A percentile compares a stretch with the other conserved stretches of the same genome.
Conservation (phyloP, 1,140 invertebrate species). For the Aricia agestis region DNA sequence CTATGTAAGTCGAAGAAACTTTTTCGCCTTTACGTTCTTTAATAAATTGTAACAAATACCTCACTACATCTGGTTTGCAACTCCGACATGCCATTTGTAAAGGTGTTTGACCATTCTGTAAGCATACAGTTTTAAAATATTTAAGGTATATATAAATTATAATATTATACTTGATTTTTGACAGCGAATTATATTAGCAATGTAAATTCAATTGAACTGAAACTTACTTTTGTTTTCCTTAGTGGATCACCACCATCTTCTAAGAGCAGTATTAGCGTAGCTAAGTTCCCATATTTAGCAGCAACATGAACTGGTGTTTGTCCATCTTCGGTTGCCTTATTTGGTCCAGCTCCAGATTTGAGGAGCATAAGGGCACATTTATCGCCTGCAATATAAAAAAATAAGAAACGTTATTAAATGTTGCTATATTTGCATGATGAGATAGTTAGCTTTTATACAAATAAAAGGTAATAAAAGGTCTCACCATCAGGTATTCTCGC, state of each 20-base stretch:
- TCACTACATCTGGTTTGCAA: constrained; percentile 90
- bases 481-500: constrained; percentile 91
- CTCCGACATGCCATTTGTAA: constrained; percentile 92
- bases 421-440: not conserved
- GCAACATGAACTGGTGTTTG: constrained; percentile 96
- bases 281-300: constrained; percentile 90
- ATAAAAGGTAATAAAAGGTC: no score
- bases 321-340: constrained; percentile 93
- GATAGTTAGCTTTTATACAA: no score
- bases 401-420: not conserved
- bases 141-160: not conserved
- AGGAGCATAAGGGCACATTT: constrained; percentile 97
- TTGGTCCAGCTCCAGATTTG: constrained; percentile 97
- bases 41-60: constrained; percentile 90
- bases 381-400: constrained; percentile 74
- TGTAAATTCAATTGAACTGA: not conserved
- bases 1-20: constrained; percentile 85
- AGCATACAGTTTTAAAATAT: not conserved
- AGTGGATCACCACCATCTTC: constrained; percentile 94
- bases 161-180: not conserved
- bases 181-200: not conserved
- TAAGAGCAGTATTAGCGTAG: constrained; percentile 89
- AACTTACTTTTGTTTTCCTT: constrained; percentile 89
- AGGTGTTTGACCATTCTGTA: constrained; percentile 95
- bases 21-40: constrained; percentile 84